Base-by-base conservation (phyloP, 2,113 vertebrate species). In the Pterocles burchelli region DNA sequence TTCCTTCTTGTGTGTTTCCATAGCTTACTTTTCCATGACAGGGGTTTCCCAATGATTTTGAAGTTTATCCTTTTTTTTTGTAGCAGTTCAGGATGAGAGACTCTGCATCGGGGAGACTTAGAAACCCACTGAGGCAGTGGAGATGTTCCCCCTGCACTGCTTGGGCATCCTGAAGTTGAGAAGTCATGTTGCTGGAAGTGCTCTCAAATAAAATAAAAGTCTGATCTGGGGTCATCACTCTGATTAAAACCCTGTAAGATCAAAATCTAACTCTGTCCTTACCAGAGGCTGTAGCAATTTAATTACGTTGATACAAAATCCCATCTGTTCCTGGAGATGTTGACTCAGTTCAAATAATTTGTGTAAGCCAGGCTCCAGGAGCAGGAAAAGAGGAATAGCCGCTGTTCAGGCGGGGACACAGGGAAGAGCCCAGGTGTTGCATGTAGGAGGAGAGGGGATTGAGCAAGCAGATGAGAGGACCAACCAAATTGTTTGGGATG, bases 1-100 rank as follows among this genome's bases (percentile, higher is more conserved):
- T 93, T 95, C 90, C 95, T 94, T 82, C 83, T 75, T 61, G 59
- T 81, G 11, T 88, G 57, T 93, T 95, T 76, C 76, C 72, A 33
- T 54, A 80, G 54, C 28, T 78, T n/a, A 45, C 38, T 86, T 68
- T 77, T 91, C 78, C 58, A 57, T 57, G 29, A 38, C 25, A 38
- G 19, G 18, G 45, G 1, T 95, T 79, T 87, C 36, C 48, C 61
- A 49, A 31, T 68, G 65, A 38, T 78, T 90, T 79, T 80, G 33
- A 52, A 78, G 33, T 41, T 41, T 41, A 41, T 41, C 41, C 41
- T 17, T 52, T 18, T 10, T n/a, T 31, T 21, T 57, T 49, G 46
- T 11, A 79, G 17, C 33, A 25, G 48, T 77, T 62, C 21, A 67
- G 51, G n/a, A 82, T 57, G 51, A 80, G 52, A 36, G 38, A 38